Evolutionary conservation across 2,113 vertebrate genomes (phyloP).

Genomic region (Otis tarda): DNA sequence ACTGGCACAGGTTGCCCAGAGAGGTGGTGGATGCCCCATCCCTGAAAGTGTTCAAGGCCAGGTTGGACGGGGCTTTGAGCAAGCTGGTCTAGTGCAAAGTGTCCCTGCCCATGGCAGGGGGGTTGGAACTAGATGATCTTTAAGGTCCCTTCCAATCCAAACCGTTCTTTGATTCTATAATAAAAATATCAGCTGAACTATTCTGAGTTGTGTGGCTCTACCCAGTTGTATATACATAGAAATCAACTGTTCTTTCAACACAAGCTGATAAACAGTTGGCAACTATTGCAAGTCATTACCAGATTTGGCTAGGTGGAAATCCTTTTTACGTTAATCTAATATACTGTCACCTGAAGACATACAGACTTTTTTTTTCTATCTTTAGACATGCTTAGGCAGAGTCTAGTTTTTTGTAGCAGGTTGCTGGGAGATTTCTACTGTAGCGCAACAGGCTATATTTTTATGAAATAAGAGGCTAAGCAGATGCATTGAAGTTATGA

Average conservation of each 20-base stretch:
- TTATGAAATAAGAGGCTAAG: background rate
- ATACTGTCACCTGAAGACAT: background rate
- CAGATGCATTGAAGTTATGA: background rate
- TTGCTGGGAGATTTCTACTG: background rate
- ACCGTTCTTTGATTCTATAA: too few relatives aligned
- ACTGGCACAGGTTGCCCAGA: too few relatives aligned
- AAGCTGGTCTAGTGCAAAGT: too few relatives aligned
- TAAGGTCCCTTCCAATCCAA: too few relatives aligned
- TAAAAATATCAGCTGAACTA: background rate
- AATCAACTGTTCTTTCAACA: background rate
- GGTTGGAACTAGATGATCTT: too few relatives aligned
- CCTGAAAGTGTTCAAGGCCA: too few relatives aligned
- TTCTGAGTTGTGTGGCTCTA: background rate
- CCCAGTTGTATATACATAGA: background rate
- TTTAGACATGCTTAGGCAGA: background rate
- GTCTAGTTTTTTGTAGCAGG: background rate
- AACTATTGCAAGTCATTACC: background rate
- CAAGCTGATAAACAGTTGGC: background rate
- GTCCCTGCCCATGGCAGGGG: too few relatives aligned
- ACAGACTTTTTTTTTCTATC: rapidly evolving
- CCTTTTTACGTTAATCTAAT: background rate
- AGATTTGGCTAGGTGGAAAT: background rate
- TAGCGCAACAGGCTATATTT: background rate
- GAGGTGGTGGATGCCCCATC: too few relatives aligned
- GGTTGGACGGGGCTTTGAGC: too few relatives aligned